Evolutionary conservation across 1,140 invertebrate species (phyloP).

Genomic region (Drosophila punjabiensis): DNA sequence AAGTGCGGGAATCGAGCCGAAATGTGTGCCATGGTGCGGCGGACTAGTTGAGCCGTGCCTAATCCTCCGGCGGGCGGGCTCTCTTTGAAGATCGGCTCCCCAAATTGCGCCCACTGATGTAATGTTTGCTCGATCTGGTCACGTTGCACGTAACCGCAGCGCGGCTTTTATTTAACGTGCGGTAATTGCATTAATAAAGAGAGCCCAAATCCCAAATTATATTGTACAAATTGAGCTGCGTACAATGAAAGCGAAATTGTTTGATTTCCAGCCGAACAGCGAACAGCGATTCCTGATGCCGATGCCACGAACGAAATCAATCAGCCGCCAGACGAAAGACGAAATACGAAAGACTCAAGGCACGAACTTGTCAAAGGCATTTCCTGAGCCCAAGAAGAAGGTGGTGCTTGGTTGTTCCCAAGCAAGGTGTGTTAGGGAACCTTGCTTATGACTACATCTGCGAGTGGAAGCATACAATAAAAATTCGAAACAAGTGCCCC

Average conservation of each 20-base stretch:
- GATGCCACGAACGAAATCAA: constrained; percentile 46
- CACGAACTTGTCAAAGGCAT: constrained; percentile 57
- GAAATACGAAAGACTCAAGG: constrained; percentile 25
- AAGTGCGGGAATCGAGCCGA: constrained; percentile 74
- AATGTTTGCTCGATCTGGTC: constrained; percentile 81
- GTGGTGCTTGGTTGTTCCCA: not conserved
- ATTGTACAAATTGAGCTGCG: constrained; percentile 82
- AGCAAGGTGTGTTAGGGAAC: constrained; percentile 1
- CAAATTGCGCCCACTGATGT: constrained; percentile 69
- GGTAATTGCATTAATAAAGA: constrained; percentile 82
- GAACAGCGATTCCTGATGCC: constrained; percentile 33
- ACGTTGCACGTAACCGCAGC: constrained; percentile 80
- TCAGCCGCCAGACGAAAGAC: constrained; percentile 20
- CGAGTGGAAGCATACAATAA: not conserved
- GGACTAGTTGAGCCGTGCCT: constrained; percentile 62
- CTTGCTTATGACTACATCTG: not conserved
- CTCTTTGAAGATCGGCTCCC: constrained; percentile 66
- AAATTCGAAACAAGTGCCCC: not conserved
- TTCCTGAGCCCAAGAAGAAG: constrained; percentile 13
- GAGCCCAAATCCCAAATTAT: constrained; percentile 80
- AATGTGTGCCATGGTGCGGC: constrained; percentile 74
- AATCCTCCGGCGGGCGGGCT: constrained; percentile 67
- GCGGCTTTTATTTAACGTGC: constrained; percentile 80
- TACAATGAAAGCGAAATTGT: constrained; percentile 83
- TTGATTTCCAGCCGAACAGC: constrained; percentile 60